Conservation (phyloP, 92 coral and sea anemone species). For the Epizoanthus illoricatus region DNA sequence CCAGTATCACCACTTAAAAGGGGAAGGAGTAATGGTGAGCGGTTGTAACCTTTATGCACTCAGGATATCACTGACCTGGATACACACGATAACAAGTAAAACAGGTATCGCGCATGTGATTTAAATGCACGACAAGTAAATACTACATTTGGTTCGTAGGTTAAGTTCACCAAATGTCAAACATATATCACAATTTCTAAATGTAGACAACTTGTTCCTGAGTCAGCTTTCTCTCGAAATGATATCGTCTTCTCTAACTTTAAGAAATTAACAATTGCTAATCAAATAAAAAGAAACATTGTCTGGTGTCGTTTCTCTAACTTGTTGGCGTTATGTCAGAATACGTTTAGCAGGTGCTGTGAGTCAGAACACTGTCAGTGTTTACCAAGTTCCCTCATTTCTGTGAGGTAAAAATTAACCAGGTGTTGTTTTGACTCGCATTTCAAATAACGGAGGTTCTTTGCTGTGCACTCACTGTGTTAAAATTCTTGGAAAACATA, state of each 20-base stretch:
- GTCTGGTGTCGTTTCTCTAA: background rate
- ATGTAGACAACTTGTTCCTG: background rate
- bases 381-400: background rate
- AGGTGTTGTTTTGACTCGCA: background rate
- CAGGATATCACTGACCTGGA: background rate
- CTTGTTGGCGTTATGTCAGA: constrained; percentile 14
- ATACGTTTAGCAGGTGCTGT: constrained; percentile 22
- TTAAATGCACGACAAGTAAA: background rate
- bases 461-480: too few species aligned
- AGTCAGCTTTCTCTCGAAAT: background rate
- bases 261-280: too few species aligned
- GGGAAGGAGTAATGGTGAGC: too few species aligned
- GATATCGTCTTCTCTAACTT: background rate
- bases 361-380: background rate
- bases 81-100: background rate
- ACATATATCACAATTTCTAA: background rate
- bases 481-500: background rate
- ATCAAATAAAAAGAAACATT: background rate
- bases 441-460: background rate
- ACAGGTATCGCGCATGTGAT: background rate
- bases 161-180: background rate
- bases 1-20: too few species aligned
- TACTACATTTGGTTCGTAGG: background rate
- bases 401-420: background rate
- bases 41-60: too few species aligned